Evolutionary conservation across 2,113 vertebrate species (phyloP).

Genomic region (Asarcornis scutulata): DNA sequence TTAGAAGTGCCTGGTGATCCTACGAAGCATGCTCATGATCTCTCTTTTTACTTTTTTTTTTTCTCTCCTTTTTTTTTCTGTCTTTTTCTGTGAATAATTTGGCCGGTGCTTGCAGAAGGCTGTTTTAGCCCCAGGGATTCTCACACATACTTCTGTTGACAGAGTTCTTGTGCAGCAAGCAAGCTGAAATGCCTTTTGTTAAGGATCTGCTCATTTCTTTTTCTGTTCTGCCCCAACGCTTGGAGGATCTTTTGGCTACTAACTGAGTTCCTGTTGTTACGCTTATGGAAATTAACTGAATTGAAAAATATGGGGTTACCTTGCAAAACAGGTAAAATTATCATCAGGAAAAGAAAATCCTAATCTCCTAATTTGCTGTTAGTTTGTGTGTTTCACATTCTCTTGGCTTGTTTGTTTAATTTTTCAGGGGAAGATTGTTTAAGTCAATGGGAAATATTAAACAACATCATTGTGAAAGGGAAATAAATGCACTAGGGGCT

Average conservation of each 20-base stretch:
- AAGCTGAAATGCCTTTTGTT: slow-evolving; percentile 73
- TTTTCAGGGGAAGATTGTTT: not conserved
- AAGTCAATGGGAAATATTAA: not conserved
- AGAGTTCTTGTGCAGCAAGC: slow-evolving; percentile 72
- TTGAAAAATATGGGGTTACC: slow-evolving; percentile 58
- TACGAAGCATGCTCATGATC: not conserved
- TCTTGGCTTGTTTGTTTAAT: not conserved
- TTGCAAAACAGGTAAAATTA: slow-evolving; percentile 64
- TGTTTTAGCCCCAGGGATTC: slow-evolving; percentile 78
- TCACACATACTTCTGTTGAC: slow-evolving; percentile 79
- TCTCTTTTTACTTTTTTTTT: not conserved
- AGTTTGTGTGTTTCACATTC: not conserved
- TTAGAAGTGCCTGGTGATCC: slow-evolving; percentile 40
- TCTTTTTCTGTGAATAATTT: slow-evolving; percentile 76
- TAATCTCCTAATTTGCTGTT: not conserved
- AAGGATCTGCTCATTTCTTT: slow-evolving; percentile 63
- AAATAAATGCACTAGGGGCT: not conserved
- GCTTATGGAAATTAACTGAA: slow-evolving; percentile 52
- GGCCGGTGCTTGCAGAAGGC: slow-evolving; percentile 76
- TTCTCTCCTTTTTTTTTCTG: not conserved
- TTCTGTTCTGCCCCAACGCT: slow-evolving; percentile 48
- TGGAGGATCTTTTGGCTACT: slow-evolving; percentile 50
- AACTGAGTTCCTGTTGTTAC: slow-evolving; percentile 22
- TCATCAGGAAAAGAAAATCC: not conserved
- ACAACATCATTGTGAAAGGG: slow-evolving; percentile 9